Evolutionary conservation across 30 jellyfish, hydroid and myxozoan genomes (phyloP), one percentile per base, ranked within the genome.

Genomic region (Calvadosia cruxmelitensis): DNA sequence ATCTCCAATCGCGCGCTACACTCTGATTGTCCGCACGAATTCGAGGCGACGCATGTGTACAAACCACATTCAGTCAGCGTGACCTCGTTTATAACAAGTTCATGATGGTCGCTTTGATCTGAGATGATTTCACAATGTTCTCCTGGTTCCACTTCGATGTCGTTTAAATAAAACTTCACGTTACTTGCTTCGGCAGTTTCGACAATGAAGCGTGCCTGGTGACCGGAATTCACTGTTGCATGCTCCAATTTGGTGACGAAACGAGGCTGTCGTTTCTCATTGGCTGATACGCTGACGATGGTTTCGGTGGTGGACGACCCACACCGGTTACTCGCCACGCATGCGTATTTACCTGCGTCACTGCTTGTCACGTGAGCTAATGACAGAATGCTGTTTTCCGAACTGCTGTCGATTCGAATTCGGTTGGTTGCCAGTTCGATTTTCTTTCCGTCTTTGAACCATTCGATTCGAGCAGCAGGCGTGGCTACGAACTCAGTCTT

Each of bases 341-440:
- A 89, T 65, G 76, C 80, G 76, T 80, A 89, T 24, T 73, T 78
- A n/a, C 85, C 87, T 23, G 76, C 74, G 62, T 89, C 98, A 30
- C 79, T 73, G 63, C 65, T 57, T 24, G 80, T 49, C 27, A 94
- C 81, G 49, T 84, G 70, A 24, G 79, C 81, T 24, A 81, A 69
- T 50, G 53, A 68, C 69, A 81, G 49, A 10, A 42, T 42, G 20
- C 57, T 42, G 10, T 20, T 42, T 42, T 42, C 57, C 10, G 10
- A 5, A 42, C 20, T 42, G 2, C 33, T 33, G 34, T 62, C 82
- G 30, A 83, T 69, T 50, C 53, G 52, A 10, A 83, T 77, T 63
- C 95, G 93, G 51, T 68, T 75, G 49, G 64, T 72, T 31, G 69
- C 72, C 23, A 42, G 10, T 10, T 42, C 33, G 0, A 91, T 15